Conservation (phyloP, 2,797 vertebrate genomes). For the Gallinago solitaria region DNA sequence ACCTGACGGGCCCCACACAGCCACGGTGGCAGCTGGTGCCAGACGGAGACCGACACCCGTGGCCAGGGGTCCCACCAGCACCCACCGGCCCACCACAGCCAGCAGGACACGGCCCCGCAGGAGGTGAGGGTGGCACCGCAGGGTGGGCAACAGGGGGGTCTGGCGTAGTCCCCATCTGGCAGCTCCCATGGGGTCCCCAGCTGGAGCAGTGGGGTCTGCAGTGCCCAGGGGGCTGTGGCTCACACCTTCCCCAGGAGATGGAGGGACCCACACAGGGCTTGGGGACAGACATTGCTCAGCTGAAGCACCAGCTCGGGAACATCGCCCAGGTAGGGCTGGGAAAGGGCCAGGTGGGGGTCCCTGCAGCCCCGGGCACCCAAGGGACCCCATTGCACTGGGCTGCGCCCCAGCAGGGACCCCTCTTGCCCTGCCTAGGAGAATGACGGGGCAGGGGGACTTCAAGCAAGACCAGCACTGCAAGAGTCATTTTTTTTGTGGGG, state of each 20-base stretch:
- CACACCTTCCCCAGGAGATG: not conserved
- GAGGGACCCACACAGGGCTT: fast-evolving
- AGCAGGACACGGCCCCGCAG: fast-evolving
- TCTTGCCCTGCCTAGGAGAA: conserved; percentile 74
- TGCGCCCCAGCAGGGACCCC: fast-evolving
- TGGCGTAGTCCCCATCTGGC: too few species aligned
- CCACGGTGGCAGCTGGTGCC: fast-evolving
- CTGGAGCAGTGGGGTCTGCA: too few species aligned
- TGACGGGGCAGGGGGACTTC: conserved; percentile 69
- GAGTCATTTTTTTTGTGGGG: not conserved
- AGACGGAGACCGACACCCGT: fast-evolving
- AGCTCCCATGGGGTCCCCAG: too few species aligned
- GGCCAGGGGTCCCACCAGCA: not conserved
- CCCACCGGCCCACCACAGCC: not conserved
- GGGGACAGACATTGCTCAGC: fast-evolving
- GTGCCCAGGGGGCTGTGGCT: too few species aligned
- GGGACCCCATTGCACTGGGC: fast-evolving
- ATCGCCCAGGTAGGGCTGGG: fast-evolving
- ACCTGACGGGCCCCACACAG: fast-evolving
- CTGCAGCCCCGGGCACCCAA: not conserved
- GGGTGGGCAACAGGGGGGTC: fast-evolving
- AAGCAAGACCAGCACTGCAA: conserved; percentile 72
- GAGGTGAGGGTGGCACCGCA: not conserved
- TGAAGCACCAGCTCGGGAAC: not conserved
- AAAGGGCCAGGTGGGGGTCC: too few species aligned